These are phyloP conservation scores for Spodoptera litura DNA, from an alignment of 1,140 invertebrate species.

Conservation along the genomic window DNA sequence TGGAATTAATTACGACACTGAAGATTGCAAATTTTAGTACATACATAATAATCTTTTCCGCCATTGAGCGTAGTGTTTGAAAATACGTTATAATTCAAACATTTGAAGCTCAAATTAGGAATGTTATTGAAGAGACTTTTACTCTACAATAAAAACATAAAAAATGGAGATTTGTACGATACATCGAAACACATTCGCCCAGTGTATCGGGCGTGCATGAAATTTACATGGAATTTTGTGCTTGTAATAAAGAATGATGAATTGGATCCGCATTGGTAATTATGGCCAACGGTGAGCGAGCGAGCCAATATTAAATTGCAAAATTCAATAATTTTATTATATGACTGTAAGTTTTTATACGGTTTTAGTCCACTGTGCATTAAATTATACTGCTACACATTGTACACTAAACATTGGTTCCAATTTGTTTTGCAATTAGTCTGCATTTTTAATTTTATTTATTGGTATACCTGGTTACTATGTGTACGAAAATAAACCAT, in stretches of 20 bases:
- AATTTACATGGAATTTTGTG: constrained; percentile 84
- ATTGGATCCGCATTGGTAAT: constrained; percentile 83
- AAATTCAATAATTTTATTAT: constrained; percentile 82
- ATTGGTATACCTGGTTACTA: no score
- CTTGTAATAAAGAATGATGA: constrained; percentile 85
- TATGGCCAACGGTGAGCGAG: constrained; percentile 73
- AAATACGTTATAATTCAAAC: not conserved
- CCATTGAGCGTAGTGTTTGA: no score
- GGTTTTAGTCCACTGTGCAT: not conserved
- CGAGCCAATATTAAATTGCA: constrained; percentile 78
- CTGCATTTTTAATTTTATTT: no score
- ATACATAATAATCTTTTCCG: no score
- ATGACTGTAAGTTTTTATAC: constrained; percentile 52
- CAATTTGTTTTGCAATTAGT: no score
- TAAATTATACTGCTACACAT: not conserved
- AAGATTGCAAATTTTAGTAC: no score
- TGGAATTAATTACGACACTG: no score
- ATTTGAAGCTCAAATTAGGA: constrained; percentile 2
- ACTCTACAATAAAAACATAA: constrained; percentile 45
- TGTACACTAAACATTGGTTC: no score
- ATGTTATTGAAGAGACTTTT: constrained; percentile 27
- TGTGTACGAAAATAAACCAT: no score
- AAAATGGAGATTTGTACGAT: constrained; percentile 65
- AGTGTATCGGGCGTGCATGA: constrained; percentile 71
- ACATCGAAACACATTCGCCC: constrained; percentile 69